Percentiles rank a stretch among this genome's conserved stretches.
phyloP scores from a whole-genome alignment of 2,113 vertebrate genomes.

The Pachyramphus minor region DNA sequence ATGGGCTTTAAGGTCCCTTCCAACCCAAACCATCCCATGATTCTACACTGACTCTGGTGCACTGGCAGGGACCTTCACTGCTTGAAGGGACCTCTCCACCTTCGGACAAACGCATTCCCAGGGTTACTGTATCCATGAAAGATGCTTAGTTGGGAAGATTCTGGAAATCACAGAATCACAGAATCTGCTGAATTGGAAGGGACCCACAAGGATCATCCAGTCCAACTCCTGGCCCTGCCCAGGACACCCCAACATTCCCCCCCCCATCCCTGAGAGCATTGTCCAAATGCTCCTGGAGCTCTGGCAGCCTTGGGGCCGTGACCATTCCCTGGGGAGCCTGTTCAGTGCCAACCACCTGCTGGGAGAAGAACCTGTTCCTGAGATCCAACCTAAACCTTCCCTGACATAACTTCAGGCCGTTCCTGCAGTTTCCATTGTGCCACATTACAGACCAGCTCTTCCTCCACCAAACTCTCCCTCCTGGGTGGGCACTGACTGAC shows the following conservation, averaged over 20 bases:
- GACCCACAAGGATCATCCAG: not conserved
- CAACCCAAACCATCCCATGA: not conserved
- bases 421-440: not conserved
- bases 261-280: not conserved
- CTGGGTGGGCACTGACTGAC: not conserved
- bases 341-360: not conserved
- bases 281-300: not conserved
- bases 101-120: accelerated
- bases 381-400: not conserved
- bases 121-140: not conserved
- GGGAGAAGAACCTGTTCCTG: not conserved
- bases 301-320: not conserved
- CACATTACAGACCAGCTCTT: not conserved
- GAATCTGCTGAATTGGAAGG: not conserved
- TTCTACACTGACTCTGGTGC: too few species aligned
- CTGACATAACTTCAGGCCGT: not conserved
- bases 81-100: not conserved
- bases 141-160: not conserved
- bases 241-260: not conserved
- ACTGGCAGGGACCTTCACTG: accelerated
- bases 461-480: not conserved
- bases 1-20: not conserved
- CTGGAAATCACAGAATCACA: not conserved
- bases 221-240: not conserved
- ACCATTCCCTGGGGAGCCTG: not conserved